Evolutionary conservation across 2,113 vertebrate genomes (phyloP).

Genomic region (Neofelis nebulosa): DNA sequence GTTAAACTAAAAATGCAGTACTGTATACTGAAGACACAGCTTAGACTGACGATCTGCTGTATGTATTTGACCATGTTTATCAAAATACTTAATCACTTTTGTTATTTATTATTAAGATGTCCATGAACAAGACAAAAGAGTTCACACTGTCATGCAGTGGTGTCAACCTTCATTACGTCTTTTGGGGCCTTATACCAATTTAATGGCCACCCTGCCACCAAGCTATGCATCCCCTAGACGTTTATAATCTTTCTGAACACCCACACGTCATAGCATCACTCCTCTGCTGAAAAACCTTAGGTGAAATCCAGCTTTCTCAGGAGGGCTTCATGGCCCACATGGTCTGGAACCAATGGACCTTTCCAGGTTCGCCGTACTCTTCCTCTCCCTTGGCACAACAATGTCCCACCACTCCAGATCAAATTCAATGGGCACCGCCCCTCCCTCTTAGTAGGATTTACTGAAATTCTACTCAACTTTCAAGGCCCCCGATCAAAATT

Average conservation of each 20-base stretch:
- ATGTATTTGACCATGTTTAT: neutral
- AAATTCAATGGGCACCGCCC: neutral
- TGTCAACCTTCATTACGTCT: neutral
- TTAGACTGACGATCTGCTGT: neutral
- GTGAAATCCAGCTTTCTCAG: neutral
- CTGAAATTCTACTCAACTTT: neutral
- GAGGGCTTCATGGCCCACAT: no score
- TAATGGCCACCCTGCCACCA: neutral
- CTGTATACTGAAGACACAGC: neutral
- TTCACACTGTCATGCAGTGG: neutral
- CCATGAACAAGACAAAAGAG: neutral
- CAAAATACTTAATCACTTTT: constrained; percentile 9
- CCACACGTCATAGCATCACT: neutral
- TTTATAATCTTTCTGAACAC: neutral
- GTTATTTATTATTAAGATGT: neutral
- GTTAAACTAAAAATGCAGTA: neutral
- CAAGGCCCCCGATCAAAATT: neutral
- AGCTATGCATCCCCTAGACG: neutral
- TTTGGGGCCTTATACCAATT: neutral
- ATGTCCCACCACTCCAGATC: accelerated
- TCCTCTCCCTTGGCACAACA: no score
- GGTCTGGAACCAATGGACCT: neutral
- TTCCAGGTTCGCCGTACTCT: neutral
- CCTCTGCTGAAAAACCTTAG: neutral
- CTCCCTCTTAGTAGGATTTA: neutral